Conservation (phyloP, 2,888 invertebrate genomes). For the Spilosoma lubricipeda region DNA sequence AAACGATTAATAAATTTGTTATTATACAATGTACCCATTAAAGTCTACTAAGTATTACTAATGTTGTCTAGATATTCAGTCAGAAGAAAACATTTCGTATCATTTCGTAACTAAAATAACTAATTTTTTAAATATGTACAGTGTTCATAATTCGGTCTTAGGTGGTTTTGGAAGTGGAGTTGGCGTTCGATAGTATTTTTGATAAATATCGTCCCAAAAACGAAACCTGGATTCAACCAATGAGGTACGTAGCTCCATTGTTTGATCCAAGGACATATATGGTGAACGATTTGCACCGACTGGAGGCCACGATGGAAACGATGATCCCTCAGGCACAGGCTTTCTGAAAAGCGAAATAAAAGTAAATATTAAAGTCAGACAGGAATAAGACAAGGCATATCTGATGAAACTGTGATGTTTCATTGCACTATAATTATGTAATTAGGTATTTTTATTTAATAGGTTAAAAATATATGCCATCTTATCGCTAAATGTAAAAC, state of each 20-base stretch:
- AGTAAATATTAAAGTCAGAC: neutral
- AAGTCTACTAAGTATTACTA: too few relatives aligned
- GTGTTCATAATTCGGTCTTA: neutral
- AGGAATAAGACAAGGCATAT: neutral
- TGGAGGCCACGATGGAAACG: conserved; percentile 47
- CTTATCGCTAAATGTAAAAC: neutral
- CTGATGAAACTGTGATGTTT: neutral
- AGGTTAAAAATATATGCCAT: neutral
- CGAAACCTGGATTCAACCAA: conserved; percentile 37
- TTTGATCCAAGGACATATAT: conserved; percentile 48
- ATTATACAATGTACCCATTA: too few relatives aligned
- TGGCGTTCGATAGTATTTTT: conserved; percentile 38
- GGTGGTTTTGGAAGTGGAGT: conserved; percentile 21
- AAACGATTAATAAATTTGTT: too few relatives aligned
- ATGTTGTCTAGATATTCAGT: neutral
- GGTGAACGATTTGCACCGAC: conserved; percentile 38
- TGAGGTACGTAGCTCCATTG: conserved; percentile 38
- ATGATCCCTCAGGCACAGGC: conserved; percentile 52
- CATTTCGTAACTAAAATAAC: neutral
- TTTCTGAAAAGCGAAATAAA: conserved; percentile 41
- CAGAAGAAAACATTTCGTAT: neutral
- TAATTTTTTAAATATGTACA: neutral
- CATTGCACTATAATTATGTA: neutral
- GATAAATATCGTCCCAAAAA: conserved; percentile 53
- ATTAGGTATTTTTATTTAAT: neutral